A percentile compares a stretch with the other conserved stretches of the same genome.
Conservation (phyloP, 23 tunicate species). For the Corella eumyota region DNA sequence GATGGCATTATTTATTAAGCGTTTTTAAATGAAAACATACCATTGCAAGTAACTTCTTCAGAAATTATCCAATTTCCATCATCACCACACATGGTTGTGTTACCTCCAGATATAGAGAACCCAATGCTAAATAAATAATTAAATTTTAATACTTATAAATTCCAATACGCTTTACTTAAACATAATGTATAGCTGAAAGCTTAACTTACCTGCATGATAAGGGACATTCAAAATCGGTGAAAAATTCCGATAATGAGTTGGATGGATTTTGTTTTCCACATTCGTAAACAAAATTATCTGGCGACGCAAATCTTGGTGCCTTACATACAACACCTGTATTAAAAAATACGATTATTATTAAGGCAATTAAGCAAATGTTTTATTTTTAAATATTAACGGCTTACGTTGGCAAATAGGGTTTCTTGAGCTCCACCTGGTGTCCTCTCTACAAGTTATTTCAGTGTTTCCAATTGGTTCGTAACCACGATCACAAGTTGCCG, state of each 20-base stretch:
- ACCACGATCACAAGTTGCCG: slow-evolving; percentile 41
- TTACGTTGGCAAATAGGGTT: slow-evolving; percentile 41
- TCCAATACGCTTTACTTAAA: background rate
- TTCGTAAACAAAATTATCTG: slow-evolving; percentile 3
- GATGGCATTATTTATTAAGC: too few relatives aligned
- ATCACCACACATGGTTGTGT: slow-evolving; percentile 20
- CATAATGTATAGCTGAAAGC: background rate
- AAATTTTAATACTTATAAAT: too few relatives aligned
- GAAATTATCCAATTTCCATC: slow-evolving; percentile 33
- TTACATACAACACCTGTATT: slow-evolving; percentile 12
- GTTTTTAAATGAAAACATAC: too few relatives aligned
- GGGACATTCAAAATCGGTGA: slow-evolving; percentile 34
- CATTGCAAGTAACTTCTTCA: too few relatives aligned
- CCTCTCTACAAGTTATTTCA: slow-evolving; percentile 5
- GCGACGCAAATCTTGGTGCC: background rate
- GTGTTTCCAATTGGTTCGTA: slow-evolving; percentile 12
- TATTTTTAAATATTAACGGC: slow-evolving; percentile 2
- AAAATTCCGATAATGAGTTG: slow-evolving; percentile 2
- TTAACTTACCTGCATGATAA: slow-evolving; percentile 45
- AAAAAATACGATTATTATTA: background rate
- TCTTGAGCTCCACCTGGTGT: slow-evolving; percentile 36
- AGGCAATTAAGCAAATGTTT: background rate
- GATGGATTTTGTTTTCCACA: slow-evolving; percentile 6
- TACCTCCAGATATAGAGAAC: slow-evolving; percentile 16
- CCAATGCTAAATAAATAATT: slow-evolving; percentile 19